Evolutionary conservation across 2,797 vertebrate species (phyloP).

Genomic region (Sparidentex hasta): DNA sequence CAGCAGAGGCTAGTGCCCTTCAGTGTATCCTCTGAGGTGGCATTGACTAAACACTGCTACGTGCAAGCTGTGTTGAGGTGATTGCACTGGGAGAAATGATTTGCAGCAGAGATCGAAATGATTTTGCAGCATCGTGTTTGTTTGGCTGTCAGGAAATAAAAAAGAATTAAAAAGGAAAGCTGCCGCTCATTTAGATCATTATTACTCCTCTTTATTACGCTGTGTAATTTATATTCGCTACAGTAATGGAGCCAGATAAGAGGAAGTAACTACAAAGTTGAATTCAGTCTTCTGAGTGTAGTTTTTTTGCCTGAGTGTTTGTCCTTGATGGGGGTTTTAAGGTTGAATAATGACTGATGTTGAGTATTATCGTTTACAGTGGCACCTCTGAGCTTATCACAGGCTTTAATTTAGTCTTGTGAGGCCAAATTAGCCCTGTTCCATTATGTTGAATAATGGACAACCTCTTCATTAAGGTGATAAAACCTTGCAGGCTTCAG

Average conservation of each 20-base stretch:
- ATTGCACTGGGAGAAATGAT: neutral
- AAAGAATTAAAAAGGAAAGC: constrained; percentile 1
- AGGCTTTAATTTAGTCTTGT: constrained; percentile 2
- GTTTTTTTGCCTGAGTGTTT: neutral
- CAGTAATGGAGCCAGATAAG: constrained; percentile 1
- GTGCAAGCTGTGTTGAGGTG: neutral
- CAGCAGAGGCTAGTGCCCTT: neutral
- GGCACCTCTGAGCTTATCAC: constrained; percentile 10
- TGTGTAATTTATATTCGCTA: neutral
- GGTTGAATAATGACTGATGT: constrained; percentile 15
- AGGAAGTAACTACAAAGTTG: neutral
- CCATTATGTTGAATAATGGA: neutral
- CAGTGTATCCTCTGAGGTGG: constrained; percentile 15
- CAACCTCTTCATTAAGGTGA: constrained; percentile 7
- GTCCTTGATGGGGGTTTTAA: constrained; percentile 10
- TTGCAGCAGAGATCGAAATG: neutral
- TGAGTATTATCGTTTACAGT: constrained; percentile 11
- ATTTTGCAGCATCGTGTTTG: constrained; percentile 10
- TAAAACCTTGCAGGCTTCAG: neutral
- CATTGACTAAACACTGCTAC: neutral
- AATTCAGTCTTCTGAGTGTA: neutral
- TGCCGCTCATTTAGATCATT: neutral
- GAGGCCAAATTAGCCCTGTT: constrained; percentile 12
- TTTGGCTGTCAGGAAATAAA: neutral
- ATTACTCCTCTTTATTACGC: neutral